Percentiles rank a stretch among this genome's conserved stretches.
These are phyloP conservation scores for Pangasianodon hypophthalmus DNA, from an alignment of 2,113 vertebrate genomes.

Conservation along the genomic window DNA sequence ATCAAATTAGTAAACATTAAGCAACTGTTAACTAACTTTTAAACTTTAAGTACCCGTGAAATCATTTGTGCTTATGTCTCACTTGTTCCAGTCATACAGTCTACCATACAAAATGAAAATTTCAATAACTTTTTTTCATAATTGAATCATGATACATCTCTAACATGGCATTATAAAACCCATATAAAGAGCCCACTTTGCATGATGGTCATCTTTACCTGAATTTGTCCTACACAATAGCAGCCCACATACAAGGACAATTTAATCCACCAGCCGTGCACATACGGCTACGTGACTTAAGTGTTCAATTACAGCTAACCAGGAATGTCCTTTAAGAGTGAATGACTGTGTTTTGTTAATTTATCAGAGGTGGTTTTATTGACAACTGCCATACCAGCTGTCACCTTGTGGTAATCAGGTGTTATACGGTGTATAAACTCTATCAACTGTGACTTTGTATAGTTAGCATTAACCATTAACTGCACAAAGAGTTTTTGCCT, in stretches of 20 bases:
- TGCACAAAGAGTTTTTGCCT: background rate
- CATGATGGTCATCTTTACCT: background rate
- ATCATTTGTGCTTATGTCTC: background rate
- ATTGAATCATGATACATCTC: background rate
- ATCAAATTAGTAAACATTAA: background rate
- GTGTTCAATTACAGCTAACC: conserved; percentile 64
- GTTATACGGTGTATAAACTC: conserved; percentile 66
- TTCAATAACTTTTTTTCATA: background rate
- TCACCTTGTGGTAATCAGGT: conserved; percentile 61
- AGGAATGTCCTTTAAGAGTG: conserved; percentile 66
- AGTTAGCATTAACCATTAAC: conserved; percentile 7
- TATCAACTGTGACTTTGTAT: conserved; percentile 70
- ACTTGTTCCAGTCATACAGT: background rate
- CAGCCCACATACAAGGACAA: conserved; percentile 67
- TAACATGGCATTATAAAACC: background rate
- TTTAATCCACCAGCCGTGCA: conserved; percentile 66
- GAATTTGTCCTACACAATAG: conserved; percentile 50
- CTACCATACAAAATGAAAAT: background rate
- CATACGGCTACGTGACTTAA: conserved; percentile 70
- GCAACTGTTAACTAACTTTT: background rate
- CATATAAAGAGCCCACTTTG: background rate
- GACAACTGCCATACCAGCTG: conserved; percentile 64
- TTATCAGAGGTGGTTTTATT: conserved; percentile 72
- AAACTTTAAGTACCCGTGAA: background rate
- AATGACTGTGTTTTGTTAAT: conserved; percentile 74